Base-by-base conservation (phyloP, 2,888 invertebrate genomes). In the Hemithea aestivaria region DNA sequence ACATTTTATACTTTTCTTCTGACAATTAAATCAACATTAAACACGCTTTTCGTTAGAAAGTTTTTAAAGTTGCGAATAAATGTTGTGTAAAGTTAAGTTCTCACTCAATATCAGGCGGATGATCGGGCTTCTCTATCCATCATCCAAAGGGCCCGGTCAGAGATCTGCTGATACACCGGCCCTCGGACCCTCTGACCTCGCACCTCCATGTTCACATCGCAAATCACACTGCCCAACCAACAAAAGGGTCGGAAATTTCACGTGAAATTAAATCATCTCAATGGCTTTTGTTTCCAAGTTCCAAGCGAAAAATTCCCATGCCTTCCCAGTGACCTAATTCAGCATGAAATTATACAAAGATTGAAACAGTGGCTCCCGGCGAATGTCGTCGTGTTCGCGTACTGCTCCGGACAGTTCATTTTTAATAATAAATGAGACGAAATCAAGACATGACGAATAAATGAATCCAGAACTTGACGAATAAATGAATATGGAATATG, bases 341-440 rank as follows among this genome's bases (percentile, higher is more conserved):
- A 66, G 73, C 79, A 75, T 78, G 74, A 84, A 84, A 87, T 84
- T 81, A 83, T 77, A 70, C 71, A 65, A 67, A 82, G 82, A 81
- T 84, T 80, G 83, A 80, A 87, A 82, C 82, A 77, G 81, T 82
- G 75, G 81, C 80, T 74, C 67, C 64, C 62, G 72, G 71, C 74
- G 71, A 71, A 72, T 70, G 79, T 77, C 75, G 70, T 74, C 36
- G 33, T 42, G 63, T 69, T 69, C 74, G 62, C 72, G 66, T 66
- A 75, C 82, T 88, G 87, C 70, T 77, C 59, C 62, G 76, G 88
- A 88, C 88, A 88, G 87, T 84, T 88, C 88, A 88, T 88, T 88
- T 88, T 88, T 87, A 88, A 87, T 88, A 88, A 87, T 87, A 88
- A 88, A 88, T 87, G 87, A 87, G 85, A 85, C 78, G 87, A 87